Evolutionary conservation across 2,888 invertebrate genomes (phyloP).

Genomic region (Limulus polyphemus): DNA sequence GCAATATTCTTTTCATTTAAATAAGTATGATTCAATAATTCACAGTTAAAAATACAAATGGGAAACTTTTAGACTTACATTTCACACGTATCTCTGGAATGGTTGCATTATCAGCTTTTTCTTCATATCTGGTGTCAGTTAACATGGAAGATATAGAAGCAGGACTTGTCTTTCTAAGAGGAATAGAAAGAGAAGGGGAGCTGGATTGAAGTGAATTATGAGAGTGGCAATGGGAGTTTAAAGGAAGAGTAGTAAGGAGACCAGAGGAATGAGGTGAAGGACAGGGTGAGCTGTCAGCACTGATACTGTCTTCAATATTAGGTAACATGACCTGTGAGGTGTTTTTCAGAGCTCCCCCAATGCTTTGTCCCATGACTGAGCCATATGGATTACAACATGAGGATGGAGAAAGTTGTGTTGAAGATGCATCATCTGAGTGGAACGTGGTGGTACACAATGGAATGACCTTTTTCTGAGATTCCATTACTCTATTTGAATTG

Average conservation of each 20-base stretch:
- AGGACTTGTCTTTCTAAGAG: constrained; percentile 1
- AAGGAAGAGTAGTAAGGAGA: constrained; percentile 5
- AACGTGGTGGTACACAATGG: not conserved
- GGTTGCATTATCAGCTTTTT: too few species aligned
- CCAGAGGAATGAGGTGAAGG: constrained; percentile 18
- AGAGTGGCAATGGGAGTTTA: constrained; percentile 35
- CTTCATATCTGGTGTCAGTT: too few species aligned
- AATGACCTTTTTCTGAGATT: not conserved
- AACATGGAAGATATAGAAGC: not conserved
- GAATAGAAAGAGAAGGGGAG: not conserved
- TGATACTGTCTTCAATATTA: constrained; percentile 21
- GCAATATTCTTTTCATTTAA: too few species aligned
- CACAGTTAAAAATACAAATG: too few species aligned
- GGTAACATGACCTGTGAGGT: constrained; percentile 20
- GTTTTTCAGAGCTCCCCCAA: constrained; percentile 19
- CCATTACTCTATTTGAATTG: not conserved
- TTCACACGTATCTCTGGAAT: too few species aligned
- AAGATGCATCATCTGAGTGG: constrained; percentile 13
- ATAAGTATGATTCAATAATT: too few species aligned
- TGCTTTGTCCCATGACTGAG: constrained; percentile 19
- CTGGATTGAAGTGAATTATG: constrained; percentile 33
- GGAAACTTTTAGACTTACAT: too few species aligned
- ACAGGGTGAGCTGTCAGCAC: constrained; percentile 22
- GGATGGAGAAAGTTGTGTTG: constrained; percentile 6
- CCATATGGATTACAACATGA: constrained; percentile 19